Conservation (phyloP, 30 jellyfish, hydroid and myxozoan species). For the Aurelia sp. region DNA sequence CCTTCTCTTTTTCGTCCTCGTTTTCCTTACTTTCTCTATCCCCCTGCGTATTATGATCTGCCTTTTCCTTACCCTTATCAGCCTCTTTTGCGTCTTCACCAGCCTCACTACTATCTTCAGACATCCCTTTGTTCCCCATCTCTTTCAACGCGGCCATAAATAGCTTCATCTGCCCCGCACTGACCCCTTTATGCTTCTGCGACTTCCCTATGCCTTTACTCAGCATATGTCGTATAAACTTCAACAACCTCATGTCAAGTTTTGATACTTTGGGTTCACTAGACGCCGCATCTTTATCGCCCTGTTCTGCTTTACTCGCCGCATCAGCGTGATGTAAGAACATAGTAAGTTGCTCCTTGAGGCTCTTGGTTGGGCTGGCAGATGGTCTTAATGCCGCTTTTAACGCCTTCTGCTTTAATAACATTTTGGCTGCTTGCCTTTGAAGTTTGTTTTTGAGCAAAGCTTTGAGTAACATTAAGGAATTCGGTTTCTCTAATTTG, state of each 20-base stretch:
- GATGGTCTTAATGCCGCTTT: conserved; percentile 30
- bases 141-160: conserved; percentile 48
- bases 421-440: conserved; percentile 51
- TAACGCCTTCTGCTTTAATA: conserved; percentile 20
- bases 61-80: conserved; percentile 9
- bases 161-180: conserved; percentile 18
- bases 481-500: conserved; percentile 33
- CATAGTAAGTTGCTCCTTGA: conserved; percentile 30
- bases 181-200: conserved; percentile 26
- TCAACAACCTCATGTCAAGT: conserved; percentile 51
- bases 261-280: conserved; percentile 20
- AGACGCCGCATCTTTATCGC: background rate
- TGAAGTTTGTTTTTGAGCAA: conserved; percentile 40
- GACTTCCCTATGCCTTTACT: conserved; percentile 28
- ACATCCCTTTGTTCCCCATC: conserved; percentile 11
- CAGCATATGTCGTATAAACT: conserved; percentile 47
- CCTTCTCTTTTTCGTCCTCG: background rate
- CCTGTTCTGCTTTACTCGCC: conserved; percentile 6
- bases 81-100: conserved; percentile 1
- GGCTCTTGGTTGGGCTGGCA: conserved; percentile 21
- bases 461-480: conserved; percentile 41
- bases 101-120: background rate
- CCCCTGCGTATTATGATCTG: background rate
- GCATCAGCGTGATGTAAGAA: conserved; percentile 3
- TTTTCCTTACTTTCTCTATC: conserved; percentile 1